Percentiles rank a stretch among this genome's conserved stretches.
Evolutionary conservation across 2,797 vertebrate species (phyloP).

Genomic region (Gadopsis bispinosus): DNA sequence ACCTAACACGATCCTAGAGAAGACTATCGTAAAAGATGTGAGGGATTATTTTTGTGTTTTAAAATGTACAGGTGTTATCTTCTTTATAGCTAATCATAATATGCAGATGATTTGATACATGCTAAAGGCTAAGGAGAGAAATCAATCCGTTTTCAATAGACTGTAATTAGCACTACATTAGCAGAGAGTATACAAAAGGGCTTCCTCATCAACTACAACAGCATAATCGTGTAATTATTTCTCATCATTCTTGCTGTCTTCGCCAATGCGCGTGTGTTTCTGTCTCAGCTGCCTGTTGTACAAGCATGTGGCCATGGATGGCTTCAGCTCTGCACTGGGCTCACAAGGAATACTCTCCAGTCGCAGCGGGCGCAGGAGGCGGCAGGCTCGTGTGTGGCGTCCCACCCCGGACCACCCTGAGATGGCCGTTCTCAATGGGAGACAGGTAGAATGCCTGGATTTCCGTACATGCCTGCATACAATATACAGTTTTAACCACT

Average conservation of each 20-base stretch:
- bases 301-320: slow-evolving; percentile 89
- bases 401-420: slow-evolving; percentile 84
- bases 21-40: neutral
- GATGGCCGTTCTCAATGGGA: slow-evolving; percentile 88
- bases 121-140: neutral
- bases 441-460: slow-evolving; percentile 84
- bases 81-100: neutral
- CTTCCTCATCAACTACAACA: neutral
- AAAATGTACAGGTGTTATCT: neutral
- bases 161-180: neutral
- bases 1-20: neutral
- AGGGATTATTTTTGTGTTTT: neutral
- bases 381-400: slow-evolving; percentile 80
- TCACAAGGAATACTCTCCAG: slow-evolving; percentile 82
- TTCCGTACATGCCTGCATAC: neutral
- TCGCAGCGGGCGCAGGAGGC: slow-evolving; percentile 73
- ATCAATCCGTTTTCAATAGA: neutral
- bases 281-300: slow-evolving; percentile 91
- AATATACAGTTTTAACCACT: neutral
- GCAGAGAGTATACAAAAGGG: neutral
- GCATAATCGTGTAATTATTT: neutral
- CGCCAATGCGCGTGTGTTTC: slow-evolving; percentile 24
- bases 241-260: slow-evolving; percentile 2
- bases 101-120: neutral
- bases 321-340: slow-evolving; percentile 87